phyloP scores from a whole-genome alignment of 2,797 vertebrate genomes.

The Euthynnus affinis region DNA sequence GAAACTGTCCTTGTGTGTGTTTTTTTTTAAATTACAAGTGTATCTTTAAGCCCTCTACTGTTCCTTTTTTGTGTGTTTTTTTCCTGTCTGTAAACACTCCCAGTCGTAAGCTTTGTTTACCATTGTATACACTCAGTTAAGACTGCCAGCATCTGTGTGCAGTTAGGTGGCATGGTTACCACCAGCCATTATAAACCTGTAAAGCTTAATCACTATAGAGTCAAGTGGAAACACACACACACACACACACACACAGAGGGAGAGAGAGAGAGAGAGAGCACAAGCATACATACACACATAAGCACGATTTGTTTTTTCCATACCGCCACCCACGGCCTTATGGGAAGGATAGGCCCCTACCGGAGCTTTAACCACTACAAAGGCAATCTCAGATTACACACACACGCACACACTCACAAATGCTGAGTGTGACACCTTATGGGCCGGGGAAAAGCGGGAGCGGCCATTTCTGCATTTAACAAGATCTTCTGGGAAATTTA shows the following conservation, averaged over 20 bases:
- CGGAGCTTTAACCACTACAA: slow-evolving; percentile 82
- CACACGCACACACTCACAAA: slow-evolving; percentile 79
- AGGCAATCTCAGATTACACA: slow-evolving; percentile 82
- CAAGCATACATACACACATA: slow-evolving; percentile 66
- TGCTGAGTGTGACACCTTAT: slow-evolving; percentile 85
- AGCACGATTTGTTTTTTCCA: slow-evolving; percentile 77
- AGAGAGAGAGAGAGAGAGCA: too few relatives aligned
- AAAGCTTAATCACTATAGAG: slow-evolving; percentile 84
- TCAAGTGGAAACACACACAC: slow-evolving; percentile 81
- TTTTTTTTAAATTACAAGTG: slow-evolving; percentile 24
- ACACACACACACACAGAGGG: slow-evolving; percentile 65
- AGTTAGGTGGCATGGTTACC: slow-evolving; percentile 83
- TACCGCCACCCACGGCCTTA: slow-evolving; percentile 84
- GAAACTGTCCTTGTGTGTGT: slow-evolving; percentile 37
- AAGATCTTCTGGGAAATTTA: slow-evolving; percentile 87
- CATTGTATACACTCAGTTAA: slow-evolving; percentile 69
- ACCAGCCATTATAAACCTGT: slow-evolving; percentile 83
- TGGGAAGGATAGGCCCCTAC: slow-evolving; percentile 82
- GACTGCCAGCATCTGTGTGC: slow-evolving; percentile 76
- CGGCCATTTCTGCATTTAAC: slow-evolving; percentile 85
- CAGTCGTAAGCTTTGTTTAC: slow-evolving; percentile 78
- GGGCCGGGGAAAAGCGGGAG: slow-evolving; percentile 77
- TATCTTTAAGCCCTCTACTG: slow-evolving; percentile 7
- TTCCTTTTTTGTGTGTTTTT: slow-evolving; percentile 1
- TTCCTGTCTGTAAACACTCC: slow-evolving; percentile 59